Base-by-base conservation (phyloP, 2,888 invertebrate genomes). In the Yponomeuta plumbellus region DNA sequence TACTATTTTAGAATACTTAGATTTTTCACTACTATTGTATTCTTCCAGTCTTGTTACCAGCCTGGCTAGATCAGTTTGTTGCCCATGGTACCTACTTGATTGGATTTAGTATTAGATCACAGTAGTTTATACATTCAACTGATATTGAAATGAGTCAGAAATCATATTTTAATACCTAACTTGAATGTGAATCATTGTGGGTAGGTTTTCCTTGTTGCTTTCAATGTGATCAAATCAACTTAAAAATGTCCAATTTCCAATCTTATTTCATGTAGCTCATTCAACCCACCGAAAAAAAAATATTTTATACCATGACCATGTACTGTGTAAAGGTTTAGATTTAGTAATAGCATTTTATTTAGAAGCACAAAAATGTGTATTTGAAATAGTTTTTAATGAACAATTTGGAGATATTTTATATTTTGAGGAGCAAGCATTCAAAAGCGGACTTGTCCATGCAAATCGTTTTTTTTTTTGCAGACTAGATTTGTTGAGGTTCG, bases 11-110 rank as follows among this genome's bases (percentile, higher is more conserved):
- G 13, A 52, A 13, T 52, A 52, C 17, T 52, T 61, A 61, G 61
- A 61, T 61, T 61, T 61, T 61, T 26, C 61, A 61, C 61, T 61
- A 26, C 61, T 61, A 17, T n/a, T 61, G 61, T 61, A 61, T 61
- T 22, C 22, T 23, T 61, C 13, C 61, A 22, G 17, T 52, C 44
- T 17, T 52, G 44, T 17, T 13, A 1, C 17, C 17, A 52, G 44
- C 17, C 44, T 17, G 17, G 17, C 44, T 52, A 52, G 13, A 52
- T 52, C 44, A 52, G 17, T 52, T 52, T 52, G 44, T 52, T 52
- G 44, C 44, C 44, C 44, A 52, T 52, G 17, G 44, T 52, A 52
- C 44, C 44, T 52, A 17, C 13, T 1, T 52, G 44, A 52, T 17
- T 52, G 13, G 5, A 52, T 52, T 13, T 13, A 17, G 44, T 52